Evolutionary conservation across 2,888 invertebrate genomes (phyloP).

Genomic region (Oligia latruncula): DNA sequence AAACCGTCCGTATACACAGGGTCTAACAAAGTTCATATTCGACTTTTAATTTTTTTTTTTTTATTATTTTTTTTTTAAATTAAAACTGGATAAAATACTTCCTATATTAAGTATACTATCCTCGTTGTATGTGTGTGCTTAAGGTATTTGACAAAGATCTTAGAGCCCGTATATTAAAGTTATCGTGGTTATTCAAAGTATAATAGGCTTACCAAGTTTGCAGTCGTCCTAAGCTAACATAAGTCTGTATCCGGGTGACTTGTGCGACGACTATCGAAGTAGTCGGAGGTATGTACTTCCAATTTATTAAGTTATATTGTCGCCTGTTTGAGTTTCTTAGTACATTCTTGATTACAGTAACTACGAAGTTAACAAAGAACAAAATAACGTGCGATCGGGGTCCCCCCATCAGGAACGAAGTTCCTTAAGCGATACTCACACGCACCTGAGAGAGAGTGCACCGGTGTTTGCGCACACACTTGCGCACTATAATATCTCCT

Average conservation of each 20-base stretch:
- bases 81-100: background rate
- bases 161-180: constrained; percentile 56
- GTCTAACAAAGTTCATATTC: too few relatives aligned
- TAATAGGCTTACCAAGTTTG: constrained; percentile 65
- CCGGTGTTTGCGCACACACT: too few relatives aligned
- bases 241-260: constrained; percentile 32
- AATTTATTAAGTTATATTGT: constrained; percentile 15
- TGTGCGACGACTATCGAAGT: constrained; percentile 35
- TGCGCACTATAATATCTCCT: too few relatives aligned
- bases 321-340: background rate
- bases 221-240: constrained; percentile 71
- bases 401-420: too few relatives aligned
- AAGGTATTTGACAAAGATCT: constrained; percentile 48
- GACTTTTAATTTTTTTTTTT: too few relatives aligned
- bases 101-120: background rate
- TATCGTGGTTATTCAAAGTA: constrained; percentile 61
- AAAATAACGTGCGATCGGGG: too few relatives aligned
- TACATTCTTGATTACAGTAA: background rate
- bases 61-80: too few relatives aligned
- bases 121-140: background rate
- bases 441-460: too few relatives aligned
- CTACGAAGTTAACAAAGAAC: too few relatives aligned
- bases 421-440: too few relatives aligned
- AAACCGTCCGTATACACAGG: too few relatives aligned
- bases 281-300: background rate